Base-by-base conservation (phyloP, 2,113 vertebrate species). In the Pelobates fuscus region DNA sequence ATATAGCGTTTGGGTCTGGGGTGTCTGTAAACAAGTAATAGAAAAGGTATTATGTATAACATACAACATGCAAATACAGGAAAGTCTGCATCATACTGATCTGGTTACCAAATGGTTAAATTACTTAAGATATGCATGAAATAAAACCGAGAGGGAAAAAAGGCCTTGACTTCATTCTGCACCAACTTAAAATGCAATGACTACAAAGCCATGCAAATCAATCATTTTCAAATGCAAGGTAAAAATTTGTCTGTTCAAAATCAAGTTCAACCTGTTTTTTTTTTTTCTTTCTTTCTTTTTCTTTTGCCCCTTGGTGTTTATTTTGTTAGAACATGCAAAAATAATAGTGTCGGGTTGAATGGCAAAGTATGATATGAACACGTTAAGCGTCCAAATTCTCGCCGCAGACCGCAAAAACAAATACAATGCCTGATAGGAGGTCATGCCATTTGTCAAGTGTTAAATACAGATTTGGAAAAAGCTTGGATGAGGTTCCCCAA, bases 251-350 rank as follows among this genome's bases (percentile, higher is more conserved):
- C 32, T 58, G 61, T 18, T 37, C 24, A 58, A 32, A 15, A 65
- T 27, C 46, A 30, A 44, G 37, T 59, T 46, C 5, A 59, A 67
- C 71, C 63, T 59, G 63, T 67, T 67, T 44, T 75, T 67, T 17
- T 67, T 20, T n/a, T n/a, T n/a, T n/a, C n/a, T n/a, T n/a, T n/a
- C n/a, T n/a, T n/a, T 10, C 32, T 37, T 37, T 37, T 37, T 37
- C 32, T 63, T 61, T 29, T 32, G 25, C 58, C 58, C 26, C 58
- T 15, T 30, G 12, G 58, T 61, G 58, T 61, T 58, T 26, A 61
- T 61, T 61, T 61, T 27, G 58, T 63, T 63, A 21, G 24, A 25
- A 44, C 32, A 24, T 21, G 54, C 52, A 58, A 20, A 59, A 66
- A 43, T 62, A 41, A 23, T 8, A 74, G 46, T 57, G 27, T 44